Conservation (phyloP, 2,888 invertebrate species). For the Plagodis dolabraria region DNA sequence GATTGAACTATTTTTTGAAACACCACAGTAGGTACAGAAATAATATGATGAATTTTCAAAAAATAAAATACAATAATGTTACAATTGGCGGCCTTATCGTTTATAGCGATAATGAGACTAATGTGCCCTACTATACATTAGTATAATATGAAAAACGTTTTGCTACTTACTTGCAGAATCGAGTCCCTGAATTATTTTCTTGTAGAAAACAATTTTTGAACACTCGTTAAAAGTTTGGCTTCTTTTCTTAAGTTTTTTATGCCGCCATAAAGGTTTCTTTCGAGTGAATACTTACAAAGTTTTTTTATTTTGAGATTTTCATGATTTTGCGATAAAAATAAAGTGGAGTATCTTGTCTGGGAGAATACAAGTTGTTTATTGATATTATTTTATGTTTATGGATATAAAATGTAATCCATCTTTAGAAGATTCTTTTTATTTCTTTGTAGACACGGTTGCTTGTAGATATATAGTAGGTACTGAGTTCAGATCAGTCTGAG, state of each 20-base stretch:
- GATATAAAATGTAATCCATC: slow-evolving; percentile 11
- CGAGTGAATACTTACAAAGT: slow-evolving; percentile 28
- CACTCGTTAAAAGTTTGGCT: slow-evolving; percentile 41
- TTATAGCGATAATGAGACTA: no score
- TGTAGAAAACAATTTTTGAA: slow-evolving; percentile 33
- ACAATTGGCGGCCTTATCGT: no score
- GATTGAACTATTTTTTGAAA: no score
- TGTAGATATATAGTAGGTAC: neutral
- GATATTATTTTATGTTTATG: no score
- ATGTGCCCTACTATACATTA: no score
- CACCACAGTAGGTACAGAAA: no score
- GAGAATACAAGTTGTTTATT: slow-evolving; percentile 14
- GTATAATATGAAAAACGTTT: no score
- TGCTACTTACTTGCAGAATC: no score
- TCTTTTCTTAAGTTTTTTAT: slow-evolving; percentile 33
- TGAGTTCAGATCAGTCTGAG: neutral
- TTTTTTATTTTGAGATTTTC: slow-evolving; percentile 21
- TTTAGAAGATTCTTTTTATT: neutral
- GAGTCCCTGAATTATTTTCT: slow-evolving; percentile 17
- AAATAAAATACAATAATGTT: no score
- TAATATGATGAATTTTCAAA: no score
- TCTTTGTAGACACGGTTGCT: neutral
- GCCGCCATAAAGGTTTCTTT: slow-evolving; percentile 28
- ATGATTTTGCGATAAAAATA: slow-evolving; percentile 24
- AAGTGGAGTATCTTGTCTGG: slow-evolving; percentile 13